phyloP scores from a whole-genome alignment of 2,888 invertebrate species.

The Margaritifera margaritifera region DNA sequence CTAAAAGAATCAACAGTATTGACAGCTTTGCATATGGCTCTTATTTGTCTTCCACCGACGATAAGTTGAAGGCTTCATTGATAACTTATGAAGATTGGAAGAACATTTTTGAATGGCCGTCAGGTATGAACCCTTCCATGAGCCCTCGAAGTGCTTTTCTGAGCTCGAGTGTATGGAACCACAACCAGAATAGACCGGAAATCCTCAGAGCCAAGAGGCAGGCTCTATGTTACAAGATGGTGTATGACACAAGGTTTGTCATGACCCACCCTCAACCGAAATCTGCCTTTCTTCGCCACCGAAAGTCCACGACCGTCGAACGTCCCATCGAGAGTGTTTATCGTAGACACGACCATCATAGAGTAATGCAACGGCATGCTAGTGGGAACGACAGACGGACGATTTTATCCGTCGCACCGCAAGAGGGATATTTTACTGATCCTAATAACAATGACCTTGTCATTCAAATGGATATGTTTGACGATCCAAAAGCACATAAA shows the following conservation, averaged over 20 bases:
- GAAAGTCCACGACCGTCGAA: conserved; percentile 23
- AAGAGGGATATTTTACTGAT: conserved; percentile 11
- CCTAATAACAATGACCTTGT: conserved; percentile 31
- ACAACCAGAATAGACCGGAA: too few relatives aligned
- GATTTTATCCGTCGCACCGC: conserved; percentile 16
- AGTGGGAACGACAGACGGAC: conserved; percentile 14
- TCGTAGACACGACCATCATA: conserved; percentile 28
- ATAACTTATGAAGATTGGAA: conserved; percentile 18
- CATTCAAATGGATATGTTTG: conserved; percentile 17
- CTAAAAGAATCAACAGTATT: too few relatives aligned
- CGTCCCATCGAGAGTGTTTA: conserved; percentile 36
- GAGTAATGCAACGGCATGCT: conserved; percentile 15
- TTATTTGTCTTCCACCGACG: too few relatives aligned
- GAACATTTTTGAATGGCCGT: conserved; percentile 32
- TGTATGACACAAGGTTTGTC: too few relatives aligned
- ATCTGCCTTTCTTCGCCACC: too few relatives aligned
- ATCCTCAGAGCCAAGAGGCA: too few relatives aligned
- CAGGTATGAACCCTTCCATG: conserved; percentile 9
- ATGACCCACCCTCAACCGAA: too few relatives aligned
- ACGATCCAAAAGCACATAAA: conserved; percentile 12
- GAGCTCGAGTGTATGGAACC: conserved; percentile 1
- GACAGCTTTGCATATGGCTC: too few relatives aligned
- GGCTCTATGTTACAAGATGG: too few relatives aligned
- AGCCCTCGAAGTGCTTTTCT: conserved; percentile 31
- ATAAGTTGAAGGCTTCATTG: too few relatives aligned